Percentiles rank a stretch among this genome's conserved stretches.
These are phyloP conservation scores for Parnassius smintheus DNA, from an alignment of 2,888 invertebrate species.

Conservation along the genomic window DNA sequence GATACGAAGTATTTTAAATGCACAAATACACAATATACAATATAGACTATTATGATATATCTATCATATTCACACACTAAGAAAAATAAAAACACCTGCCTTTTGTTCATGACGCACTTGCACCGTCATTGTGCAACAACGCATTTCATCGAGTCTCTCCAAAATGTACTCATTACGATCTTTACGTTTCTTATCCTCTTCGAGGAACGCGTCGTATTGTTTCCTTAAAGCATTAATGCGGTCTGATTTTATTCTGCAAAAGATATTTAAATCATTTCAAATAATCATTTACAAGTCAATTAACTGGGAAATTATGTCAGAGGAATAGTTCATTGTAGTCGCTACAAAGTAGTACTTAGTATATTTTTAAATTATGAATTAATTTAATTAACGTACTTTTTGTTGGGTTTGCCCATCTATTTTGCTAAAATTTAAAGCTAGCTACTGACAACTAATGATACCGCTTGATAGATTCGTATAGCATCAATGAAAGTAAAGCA, in stretches of 20 bases:
- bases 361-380: too few relatives aligned
- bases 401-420: slow-evolving; percentile 64
- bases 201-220: slow-evolving; percentile 70
- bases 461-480: slow-evolving; percentile 14
- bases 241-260: slow-evolving; percentile 61
- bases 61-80: too few relatives aligned
- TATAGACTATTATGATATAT: too few relatives aligned
- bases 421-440: slow-evolving; percentile 20
- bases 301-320: too few relatives aligned
- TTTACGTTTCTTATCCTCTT: slow-evolving; percentile 71
- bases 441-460: not conserved
- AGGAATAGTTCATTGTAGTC: too few relatives aligned
- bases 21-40: too few relatives aligned
- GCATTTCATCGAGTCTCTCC: slow-evolving; percentile 68
- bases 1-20: too few relatives aligned
- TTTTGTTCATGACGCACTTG: slow-evolving; percentile 40
- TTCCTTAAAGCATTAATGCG: slow-evolving; percentile 63
- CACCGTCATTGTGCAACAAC: slow-evolving; percentile 49
- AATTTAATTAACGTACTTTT: slow-evolving; percentile 49
- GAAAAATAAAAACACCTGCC: slow-evolving; percentile 37
- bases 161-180: slow-evolving; percentile 72
- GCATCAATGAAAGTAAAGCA: slow-evolving; percentile 61
- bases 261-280: too few relatives aligned
- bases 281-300: too few relatives aligned
- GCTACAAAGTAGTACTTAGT: too few relatives aligned